Conservation (phyloP, 1,140 invertebrate species). For the Thereuonema tuberculata region DNA sequence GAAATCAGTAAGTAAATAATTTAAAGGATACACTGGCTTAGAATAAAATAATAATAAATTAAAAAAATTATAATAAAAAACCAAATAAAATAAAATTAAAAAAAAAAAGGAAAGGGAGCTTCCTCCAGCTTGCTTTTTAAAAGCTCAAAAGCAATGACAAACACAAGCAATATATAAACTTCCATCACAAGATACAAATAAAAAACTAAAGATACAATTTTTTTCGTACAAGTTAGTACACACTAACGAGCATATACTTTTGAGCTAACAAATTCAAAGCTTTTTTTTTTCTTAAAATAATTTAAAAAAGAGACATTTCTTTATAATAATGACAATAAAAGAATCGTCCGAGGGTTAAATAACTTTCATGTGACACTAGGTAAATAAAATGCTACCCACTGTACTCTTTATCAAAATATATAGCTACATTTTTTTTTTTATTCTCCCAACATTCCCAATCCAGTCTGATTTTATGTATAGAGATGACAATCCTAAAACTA, state of each 20-base stretch:
- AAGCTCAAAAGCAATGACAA: background rate
- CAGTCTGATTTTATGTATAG: background rate
- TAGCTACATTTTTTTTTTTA: background rate
- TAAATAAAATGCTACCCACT: background rate
- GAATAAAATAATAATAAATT: background rate
- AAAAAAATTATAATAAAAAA: constrained; percentile 8
- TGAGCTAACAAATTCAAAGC: background rate
- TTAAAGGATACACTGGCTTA: background rate
- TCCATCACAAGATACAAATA: background rate
- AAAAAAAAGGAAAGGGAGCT: background rate
- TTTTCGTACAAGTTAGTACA: constrained; percentile 1
- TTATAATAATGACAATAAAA: constrained; percentile 1
- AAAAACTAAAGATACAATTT: background rate
- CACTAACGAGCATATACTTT: background rate
- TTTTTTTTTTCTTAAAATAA: background rate
- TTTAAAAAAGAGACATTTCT: background rate
- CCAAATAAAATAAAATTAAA: background rate
- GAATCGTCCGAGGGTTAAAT: background rate
- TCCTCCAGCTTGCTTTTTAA: background rate
- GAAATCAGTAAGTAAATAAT: background rate
- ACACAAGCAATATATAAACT: background rate
- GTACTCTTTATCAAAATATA: background rate
- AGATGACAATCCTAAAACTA: background rate
- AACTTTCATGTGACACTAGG: background rate
- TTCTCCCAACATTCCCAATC: background rate